These are phyloP conservation scores for Biston stratarius DNA, from an alignment of 2,888 invertebrate genomes.

Conservation along the genomic window DNA sequence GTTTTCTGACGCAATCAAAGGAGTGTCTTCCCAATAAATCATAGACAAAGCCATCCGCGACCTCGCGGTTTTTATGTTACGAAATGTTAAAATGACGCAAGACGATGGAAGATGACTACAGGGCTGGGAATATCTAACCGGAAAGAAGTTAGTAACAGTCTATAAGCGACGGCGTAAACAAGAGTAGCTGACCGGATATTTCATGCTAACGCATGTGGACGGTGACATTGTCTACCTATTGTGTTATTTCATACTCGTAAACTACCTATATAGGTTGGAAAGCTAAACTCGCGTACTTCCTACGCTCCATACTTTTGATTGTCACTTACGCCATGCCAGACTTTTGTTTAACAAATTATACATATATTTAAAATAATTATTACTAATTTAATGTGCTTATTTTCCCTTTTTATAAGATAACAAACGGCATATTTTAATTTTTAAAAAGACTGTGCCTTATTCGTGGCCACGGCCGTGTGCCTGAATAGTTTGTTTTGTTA, in stretches of 20 bases:
- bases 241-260: neutral
- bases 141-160: constrained; percentile 23
- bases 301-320: too few species aligned
- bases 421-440: too few species aligned
- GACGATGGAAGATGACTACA: constrained; percentile 17
- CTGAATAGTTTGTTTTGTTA: too few species aligned
- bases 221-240: neutral
- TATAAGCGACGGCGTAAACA: constrained; percentile 15
- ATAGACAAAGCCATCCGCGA: constrained; percentile 22
- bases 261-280: too few species aligned
- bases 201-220: constrained; percentile 6
- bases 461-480: too few species aligned
- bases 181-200: constrained; percentile 27
- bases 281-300: too few species aligned
- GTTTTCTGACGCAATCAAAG: constrained; percentile 21
- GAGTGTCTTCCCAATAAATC: constrained; percentile 23
- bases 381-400: too few species aligned
- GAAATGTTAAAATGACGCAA: constrained; percentile 25
- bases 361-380: too few species aligned
- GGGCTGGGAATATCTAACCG: constrained; percentile 22
- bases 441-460: too few species aligned
- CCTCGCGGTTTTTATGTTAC: constrained; percentile 4
- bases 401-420: too few species aligned
- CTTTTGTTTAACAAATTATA: too few species aligned
- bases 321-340: too few species aligned